Conservation (phyloP, 2,888 invertebrate species). For the Drosophila dives region DNA sequence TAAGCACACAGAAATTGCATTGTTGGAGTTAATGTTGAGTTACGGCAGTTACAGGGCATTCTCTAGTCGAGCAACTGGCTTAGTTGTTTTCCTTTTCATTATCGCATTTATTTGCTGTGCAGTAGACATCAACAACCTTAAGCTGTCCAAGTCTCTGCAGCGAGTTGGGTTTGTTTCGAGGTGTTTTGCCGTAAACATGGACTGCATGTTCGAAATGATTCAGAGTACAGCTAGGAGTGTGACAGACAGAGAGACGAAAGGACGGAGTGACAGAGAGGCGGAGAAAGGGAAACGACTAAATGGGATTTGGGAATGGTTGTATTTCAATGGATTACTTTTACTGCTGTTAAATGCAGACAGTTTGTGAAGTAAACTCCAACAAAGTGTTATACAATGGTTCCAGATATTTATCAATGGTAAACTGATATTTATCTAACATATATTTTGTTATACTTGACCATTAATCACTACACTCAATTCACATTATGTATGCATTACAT, state of each 20-base stretch:
- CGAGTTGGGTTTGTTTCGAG: conserved; percentile 20
- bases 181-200: conserved; percentile 41
- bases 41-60: neutral
- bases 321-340: conserved; percentile 5
- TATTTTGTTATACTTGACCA: neutral
- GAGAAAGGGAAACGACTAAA: neutral
- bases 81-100: conserved; percentile 5
- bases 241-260: conserved; percentile 17
- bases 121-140: conserved; percentile 46
- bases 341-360: neutral
- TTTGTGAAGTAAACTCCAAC: neutral
- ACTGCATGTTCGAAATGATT: conserved; percentile 29
- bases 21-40: neutral
- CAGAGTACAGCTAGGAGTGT: conserved; percentile 22
- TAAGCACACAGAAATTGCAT: neutral
- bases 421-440: neutral
- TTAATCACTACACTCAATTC: neutral
- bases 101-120: conserved; percentile 12
- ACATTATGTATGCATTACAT: neutral
- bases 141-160: conserved; percentile 48
- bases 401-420: too few relatives aligned
- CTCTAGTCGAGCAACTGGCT: neutral
- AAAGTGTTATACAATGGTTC: too few relatives aligned
- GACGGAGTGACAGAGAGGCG: neutral
- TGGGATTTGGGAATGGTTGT: neutral